Evolutionary conservation across 2,888 invertebrate species (phyloP).

Genomic region (Diarsia dahlii): DNA sequence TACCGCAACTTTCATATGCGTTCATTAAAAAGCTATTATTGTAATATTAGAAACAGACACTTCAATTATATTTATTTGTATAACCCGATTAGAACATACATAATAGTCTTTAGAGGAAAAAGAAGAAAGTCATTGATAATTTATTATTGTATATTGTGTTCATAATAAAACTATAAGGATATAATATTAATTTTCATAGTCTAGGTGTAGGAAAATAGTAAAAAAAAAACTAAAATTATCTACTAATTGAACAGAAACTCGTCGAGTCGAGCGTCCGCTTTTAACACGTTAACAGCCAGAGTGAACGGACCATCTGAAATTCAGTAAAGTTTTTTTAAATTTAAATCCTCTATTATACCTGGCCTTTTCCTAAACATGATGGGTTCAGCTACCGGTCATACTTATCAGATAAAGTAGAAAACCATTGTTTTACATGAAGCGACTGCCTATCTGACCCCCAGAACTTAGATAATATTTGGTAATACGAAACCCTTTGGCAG

Average conservation of each 20-base stretch:
- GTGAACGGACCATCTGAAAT: constrained; percentile 89
- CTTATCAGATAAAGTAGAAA: too few species aligned
- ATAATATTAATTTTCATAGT: neutral
- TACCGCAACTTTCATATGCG: too few species aligned
- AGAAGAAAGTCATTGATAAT: neutral
- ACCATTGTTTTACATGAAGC: too few species aligned
- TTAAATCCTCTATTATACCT: neutral
- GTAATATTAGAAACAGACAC: too few species aligned
- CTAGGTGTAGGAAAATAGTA: neutral
- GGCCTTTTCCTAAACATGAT: too few species aligned
- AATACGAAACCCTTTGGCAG: too few species aligned
- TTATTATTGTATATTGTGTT: neutral
- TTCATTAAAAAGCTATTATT: too few species aligned
- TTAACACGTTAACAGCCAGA: constrained; percentile 77
- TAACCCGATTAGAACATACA: neutral
- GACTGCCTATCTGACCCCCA: too few species aligned
- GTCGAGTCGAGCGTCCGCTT: constrained; percentile 71
- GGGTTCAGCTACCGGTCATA: too few species aligned
- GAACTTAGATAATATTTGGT: too few species aligned
- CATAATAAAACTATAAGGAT: neutral
- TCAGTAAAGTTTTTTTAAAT: constrained; percentile 1
- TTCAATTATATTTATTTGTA: too few species aligned
- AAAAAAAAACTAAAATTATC: neutral
- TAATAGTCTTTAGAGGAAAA: neutral
- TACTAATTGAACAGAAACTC: constrained; percentile 75